Base-by-base conservation (phyloP, 2,888 invertebrate genomes). In the Lamellibrachia columna region DNA sequence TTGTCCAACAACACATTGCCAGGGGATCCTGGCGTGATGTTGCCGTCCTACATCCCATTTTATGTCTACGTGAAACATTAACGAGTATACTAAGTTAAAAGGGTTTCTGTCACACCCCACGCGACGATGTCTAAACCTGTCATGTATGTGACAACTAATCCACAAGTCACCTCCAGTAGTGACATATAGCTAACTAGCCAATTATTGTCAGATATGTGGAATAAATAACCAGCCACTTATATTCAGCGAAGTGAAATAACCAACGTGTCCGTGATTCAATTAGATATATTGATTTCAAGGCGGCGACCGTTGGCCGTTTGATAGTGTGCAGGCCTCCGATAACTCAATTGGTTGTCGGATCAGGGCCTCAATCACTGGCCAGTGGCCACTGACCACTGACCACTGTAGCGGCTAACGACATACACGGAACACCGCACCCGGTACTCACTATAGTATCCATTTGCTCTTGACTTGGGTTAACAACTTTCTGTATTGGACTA, bases 121-220 rank as follows among this genome's bases (percentile, higher is more conserved):
- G 60, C 60, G 75, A 75, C n/a, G 75, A 15, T 75, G 75, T 11
- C 75, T 75, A 75, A 75, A 15, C 75, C 15, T 6, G 22, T 75
- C 75, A 75, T 22, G 22, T n/a, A 22, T 22, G n/a, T 75, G 75
- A 75, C 75, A 75, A 75, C 75, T 75, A 15, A n/a, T n/a, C 6
- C 75, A 22, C 75, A 22, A 75, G 15, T 75, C 75, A 15, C 75
- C 75, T 3, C 22, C 75, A 75, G 75, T 75, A 75, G 75, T 22
- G 75, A 75, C 75, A 22, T 22, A 22, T 11, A n/a, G 22, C 75
- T 75, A 75, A 75, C 75, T 75, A 75, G 75, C 75, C 75, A 75
- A 75, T 75, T 75, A 75, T 75, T 75, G 75, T 75, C 75, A 75
- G 75, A 75, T 22, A 75, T 75, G 75, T 75, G 75, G n/a, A 75